phyloP scores from a whole-genome alignment of 1,140 invertebrate species.

The Brachionus paranguensis region DNA sequence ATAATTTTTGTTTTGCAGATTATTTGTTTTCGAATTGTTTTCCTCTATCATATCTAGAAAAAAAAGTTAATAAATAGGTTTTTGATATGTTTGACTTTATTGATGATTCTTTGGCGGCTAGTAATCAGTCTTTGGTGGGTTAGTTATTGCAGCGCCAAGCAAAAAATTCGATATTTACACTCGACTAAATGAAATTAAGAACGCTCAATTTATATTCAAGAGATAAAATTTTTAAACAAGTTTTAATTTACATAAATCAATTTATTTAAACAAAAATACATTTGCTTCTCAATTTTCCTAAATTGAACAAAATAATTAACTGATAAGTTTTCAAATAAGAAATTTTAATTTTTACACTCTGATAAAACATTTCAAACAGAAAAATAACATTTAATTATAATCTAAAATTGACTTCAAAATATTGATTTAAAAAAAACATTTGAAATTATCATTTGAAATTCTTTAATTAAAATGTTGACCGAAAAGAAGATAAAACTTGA shows the following conservation, averaged over 20 bases:
- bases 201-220: not conserved
- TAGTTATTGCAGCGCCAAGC: too few species aligned
- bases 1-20: not conserved
- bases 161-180: not conserved
- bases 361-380: not conserved
- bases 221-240: not conserved
- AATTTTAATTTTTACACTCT: not conserved
- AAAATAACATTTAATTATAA: not conserved
- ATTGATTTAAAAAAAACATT: too few species aligned
- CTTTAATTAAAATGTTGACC: too few species aligned
- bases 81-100: too few species aligned
- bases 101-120: not conserved
- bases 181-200: not conserved
- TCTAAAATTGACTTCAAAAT: too few species aligned
- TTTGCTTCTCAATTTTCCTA: not conserved
- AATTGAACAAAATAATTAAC: not conserved
- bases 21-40: not conserved
- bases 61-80: not conserved
- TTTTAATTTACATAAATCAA: conserved; percentile 4
- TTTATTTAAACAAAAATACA: not conserved
- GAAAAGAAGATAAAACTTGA: too few species aligned
- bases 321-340: not conserved
- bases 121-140: not conserved
- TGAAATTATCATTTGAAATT: too few species aligned
- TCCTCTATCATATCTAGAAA: not conserved